Evolutionary conservation across 2,888 invertebrate species (phyloP), one percentile per base, ranked within the genome.

Genomic region (Mimas tiliae): DNA sequence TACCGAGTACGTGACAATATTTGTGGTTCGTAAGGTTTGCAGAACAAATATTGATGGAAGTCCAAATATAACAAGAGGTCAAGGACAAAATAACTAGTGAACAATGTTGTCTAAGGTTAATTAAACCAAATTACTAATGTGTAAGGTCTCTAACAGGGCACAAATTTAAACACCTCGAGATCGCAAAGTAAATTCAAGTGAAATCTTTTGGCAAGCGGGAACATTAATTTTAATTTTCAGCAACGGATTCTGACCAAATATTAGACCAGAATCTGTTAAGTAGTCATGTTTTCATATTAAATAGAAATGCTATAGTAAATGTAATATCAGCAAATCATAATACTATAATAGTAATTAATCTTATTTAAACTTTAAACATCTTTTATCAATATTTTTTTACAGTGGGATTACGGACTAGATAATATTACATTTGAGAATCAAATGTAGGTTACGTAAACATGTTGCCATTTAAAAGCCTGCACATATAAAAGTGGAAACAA

Each of bases 161-260:
- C 34, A 34, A 58, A 11, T 38, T 38, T 58, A 38, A 38, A 58
- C 16, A n/a, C 38, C 38, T 14, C 38, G 38, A 8, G 38, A 16
- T 16, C 34, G n/a, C 38, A 2, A 16, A 12, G 16, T 38, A 19
- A 55, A 55, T 42, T 38, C 38, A 58, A 58, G 55, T 19, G 11
- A 58, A 58, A 58, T 38, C 34, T 63, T 16, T 34, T 38, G 4
- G 42, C 19, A 16, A n/a, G 51, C 51, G 51, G 33, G 34, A 50
- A 34, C 51, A 14, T 34, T 50, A 16, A 38, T 51, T 63, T 51
- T 38, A 50, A 63, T 63, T 63, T 63, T 38, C 63, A n/a, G 48
- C 48, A 50, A 33, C 50, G 63, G 33, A 63, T 27, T 55, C 55
- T 55, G 34, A 34, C 55, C 34, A 55, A 34, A 34, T 55, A 55